phyloP scores from a whole-genome alignment of 2,797 vertebrate species.

The Enteromius paludinosus region DNA sequence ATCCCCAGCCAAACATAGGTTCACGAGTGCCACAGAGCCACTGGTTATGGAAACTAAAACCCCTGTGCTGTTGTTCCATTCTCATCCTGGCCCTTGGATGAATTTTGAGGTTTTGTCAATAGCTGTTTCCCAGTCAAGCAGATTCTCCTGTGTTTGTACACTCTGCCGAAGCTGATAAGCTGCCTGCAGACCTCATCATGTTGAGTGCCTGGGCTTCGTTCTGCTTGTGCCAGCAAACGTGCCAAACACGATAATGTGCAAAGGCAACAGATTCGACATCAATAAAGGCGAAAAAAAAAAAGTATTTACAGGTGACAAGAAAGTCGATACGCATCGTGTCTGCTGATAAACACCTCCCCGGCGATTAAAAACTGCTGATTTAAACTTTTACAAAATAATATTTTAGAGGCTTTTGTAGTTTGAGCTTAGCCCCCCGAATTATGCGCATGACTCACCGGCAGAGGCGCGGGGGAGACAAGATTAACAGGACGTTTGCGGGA shows the following conservation, averaged over 20 bases:
- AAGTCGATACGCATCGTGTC: slow-evolving; percentile 19
- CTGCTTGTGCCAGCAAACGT: slow-evolving; percentile 34
- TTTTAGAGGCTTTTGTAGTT: slow-evolving; percentile 51
- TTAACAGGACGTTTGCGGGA: slow-evolving; percentile 42
- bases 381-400: slow-evolving; percentile 34
- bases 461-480: slow-evolving; percentile 43
- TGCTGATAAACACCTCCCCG: slow-evolving; percentile 43
- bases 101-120: slow-evolving; percentile 27
- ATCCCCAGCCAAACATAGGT: not conserved
- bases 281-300: not conserved
- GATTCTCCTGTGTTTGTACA: slow-evolving; percentile 29
- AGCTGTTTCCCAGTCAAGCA: slow-evolving; percentile 14
- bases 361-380: slow-evolving; percentile 44
- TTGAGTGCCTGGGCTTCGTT: slow-evolving; percentile 46
- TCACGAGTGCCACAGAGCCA: not conserved
- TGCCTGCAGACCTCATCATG: slow-evolving; percentile 52
- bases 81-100: not conserved
- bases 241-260: slow-evolving; percentile 31
- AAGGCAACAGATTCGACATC: slow-evolving; percentile 32
- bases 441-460: slow-evolving; percentile 51
- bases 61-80: not conserved
- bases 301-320: slow-evolving; percentile 16
- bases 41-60: slow-evolving; percentile 9
- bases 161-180: slow-evolving; percentile 46
- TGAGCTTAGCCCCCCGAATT: slow-evolving; percentile 21